Conservation (phyloP, 1,140 invertebrate species). For the Trissolcus basalis region DNA sequence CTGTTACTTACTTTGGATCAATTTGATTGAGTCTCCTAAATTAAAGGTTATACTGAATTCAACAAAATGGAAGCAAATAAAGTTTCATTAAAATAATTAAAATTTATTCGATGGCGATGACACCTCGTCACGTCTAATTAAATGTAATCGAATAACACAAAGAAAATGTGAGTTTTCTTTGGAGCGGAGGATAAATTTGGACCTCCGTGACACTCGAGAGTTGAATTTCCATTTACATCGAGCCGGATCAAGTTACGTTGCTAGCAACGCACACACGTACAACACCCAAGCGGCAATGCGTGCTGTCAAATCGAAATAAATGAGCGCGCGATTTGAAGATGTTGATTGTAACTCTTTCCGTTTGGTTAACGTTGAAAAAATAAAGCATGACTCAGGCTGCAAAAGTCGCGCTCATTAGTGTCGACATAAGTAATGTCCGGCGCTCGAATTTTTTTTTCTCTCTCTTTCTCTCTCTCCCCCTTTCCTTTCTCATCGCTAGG, state of each 20-base stretch:
- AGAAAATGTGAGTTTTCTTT: conserved; percentile 16
- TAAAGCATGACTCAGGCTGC: conserved; percentile 21
- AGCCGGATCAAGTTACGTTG: conserved; percentile 18
- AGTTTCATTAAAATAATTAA: conserved; percentile 6
- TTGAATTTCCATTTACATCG: conserved; percentile 40
- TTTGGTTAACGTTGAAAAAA: conserved; percentile 34
- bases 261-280: conserved; percentile 1
- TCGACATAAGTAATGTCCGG: conserved; percentile 27
- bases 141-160: background rate
- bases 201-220: conserved; percentile 9
- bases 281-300: conserved; percentile 9
- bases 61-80: background rate
- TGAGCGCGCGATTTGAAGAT: conserved; percentile 26
- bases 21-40: conserved; percentile 4
- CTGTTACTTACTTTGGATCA: background rate
- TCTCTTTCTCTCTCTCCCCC: background rate
- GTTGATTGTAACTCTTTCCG: conserved; percentile 34
- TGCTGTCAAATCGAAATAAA: conserved; percentile 41
- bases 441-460: background rate
- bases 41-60: background rate
- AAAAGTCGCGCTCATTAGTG: conserved; percentile 41
- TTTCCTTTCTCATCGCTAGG: conserved; percentile 5
- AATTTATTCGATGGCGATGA: background rate
- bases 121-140: conserved; percentile 10
- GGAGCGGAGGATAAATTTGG: conserved; percentile 10